phyloP scores from a whole-genome alignment of 2,888 invertebrate genomes.

The Phyllotreta striolata region DNA sequence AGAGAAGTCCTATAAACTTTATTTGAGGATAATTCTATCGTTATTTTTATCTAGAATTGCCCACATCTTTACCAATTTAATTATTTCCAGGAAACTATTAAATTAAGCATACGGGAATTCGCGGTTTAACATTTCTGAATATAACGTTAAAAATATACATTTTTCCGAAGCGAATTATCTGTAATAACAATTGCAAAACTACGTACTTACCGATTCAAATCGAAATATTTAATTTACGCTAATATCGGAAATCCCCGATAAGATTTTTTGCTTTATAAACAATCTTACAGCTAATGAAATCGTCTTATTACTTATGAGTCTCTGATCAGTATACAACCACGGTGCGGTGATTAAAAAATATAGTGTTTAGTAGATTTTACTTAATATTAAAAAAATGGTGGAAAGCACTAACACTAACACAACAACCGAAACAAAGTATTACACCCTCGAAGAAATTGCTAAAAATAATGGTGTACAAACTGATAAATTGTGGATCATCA shows the following conservation, averaged over 20 bases:
- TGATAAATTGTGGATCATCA: conserved; percentile 68
- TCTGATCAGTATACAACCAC: not conserved
- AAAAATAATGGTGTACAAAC: conserved; percentile 66
- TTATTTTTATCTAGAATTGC: too few relatives aligned
- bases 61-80: too few relatives aligned
- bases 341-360: not conserved
- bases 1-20: too few relatives aligned
- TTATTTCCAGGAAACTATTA: too few relatives aligned
- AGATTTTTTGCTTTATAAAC: conserved; percentile 11
- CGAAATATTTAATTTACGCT: not conserved
- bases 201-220: conserved; percentile 2
- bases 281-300: not conserved
- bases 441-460: conserved; percentile 65
- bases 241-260: conserved; percentile 10
- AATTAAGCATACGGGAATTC: too few relatives aligned
- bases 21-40: too few relatives aligned
- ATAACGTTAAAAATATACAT: too few relatives aligned
- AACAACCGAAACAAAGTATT: conserved; percentile 25
- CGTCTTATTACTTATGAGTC: not conserved
- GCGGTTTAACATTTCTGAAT: too few relatives aligned
- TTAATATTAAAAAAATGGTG: conserved; percentile 7
- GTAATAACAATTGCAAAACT: not conserved
- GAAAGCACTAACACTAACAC: conserved; percentile 4
- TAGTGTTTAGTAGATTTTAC: not conserved
- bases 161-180: too few relatives aligned